Base-by-base conservation (phyloP, 2,888 invertebrate species). In the Busseola fusca region DNA sequence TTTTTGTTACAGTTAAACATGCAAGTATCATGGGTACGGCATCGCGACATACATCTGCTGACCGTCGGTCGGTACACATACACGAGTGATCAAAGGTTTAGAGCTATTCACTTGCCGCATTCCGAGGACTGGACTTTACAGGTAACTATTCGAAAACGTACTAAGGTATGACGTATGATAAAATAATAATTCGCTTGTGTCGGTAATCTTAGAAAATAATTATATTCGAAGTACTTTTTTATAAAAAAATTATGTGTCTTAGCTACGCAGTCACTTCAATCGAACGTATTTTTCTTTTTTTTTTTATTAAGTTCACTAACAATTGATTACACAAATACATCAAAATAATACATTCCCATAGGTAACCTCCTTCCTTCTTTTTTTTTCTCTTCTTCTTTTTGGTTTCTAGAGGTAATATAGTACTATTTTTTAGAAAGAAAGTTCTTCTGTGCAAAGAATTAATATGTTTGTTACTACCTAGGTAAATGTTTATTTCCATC, bases 121-220 rank as follows among this genome's bases (percentile, higher is more conserved):
- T 97, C 98, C 77, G 98, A 98, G 93, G 98, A 98, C 95, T 98
- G 98, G 98, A 98, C 98, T 79, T 96, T 99, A 86, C 98, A 98
- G 95, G 96, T 95, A 85, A 88, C 66, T 69, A 52, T 37, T 16
- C 2, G 3, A 30, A 9, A 30, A 12, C 5, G 1, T 30, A 12
- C 56, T 21, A 30, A 21, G 1, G 30, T 30, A 18, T 18, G 30
- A 30, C 18, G 4, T 18, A 18, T 30, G 27, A 30, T 7, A 54
- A 27, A 54, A 3, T 27, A 18, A 1, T 10, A 56, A 27, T 56
- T 18, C 18, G 9, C 27, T 30, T 30, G 30, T 56, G 12, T 1
- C 12, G 42, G 40, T 57, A 27, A 65, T 66, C 63, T 63, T 56
- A 18, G 1, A 27, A 30, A 54, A 54, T 54, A 37, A n/a, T n/a